Base-by-base conservation (phyloP, 2,113 vertebrate species). In the Neoarius graeffei region DNA sequence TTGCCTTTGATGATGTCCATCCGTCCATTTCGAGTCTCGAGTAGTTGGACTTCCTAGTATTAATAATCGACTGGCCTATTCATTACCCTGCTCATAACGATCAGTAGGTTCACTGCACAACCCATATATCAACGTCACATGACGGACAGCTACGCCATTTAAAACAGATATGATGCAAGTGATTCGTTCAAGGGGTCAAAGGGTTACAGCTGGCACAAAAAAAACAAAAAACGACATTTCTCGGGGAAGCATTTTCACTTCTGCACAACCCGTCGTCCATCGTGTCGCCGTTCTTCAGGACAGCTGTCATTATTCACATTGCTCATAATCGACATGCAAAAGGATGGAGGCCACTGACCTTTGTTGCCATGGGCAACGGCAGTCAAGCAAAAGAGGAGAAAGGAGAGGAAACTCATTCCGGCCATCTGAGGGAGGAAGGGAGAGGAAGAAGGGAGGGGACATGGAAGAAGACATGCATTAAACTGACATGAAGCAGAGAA, bases 381-480 rank as follows among this genome's bases (percentile, higher is more conserved):
- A 95, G 95, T 94, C 94, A 96, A 95, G 94, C 95, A 96, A 94
- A 96, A 94, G 91, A 96, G 93, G 92, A 95, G 93, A 91, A 95
- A 94, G 93, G 94, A 94, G 94, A 96, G 94, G 93, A 94, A 94
- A 93, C 91, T 94, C 93, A 96, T 95, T 95, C 93, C 95, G 94
- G 94, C 94, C 95, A 95, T 95, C 95, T 95, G 94, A 94, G 86
- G 93, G 90, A 94, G 93, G 92, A 94, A 92, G 93, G 92, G 74
- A 88, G 62, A 82, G 86, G 56, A 66, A 87, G 84, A 84, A n/a
- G 85, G 88, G 85, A 88, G 50, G 42, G 85, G 88, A 85, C 84
- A 85, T 48, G 67, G 91, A 92, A 59, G 77, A 93, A 92, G 90
- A 92, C 94, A 94, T 95, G 94, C 95, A 95, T 95, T 94, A 95